Evolutionary conservation across 2,113 vertebrate genomes (phyloP).

Genomic region (Podiceps cristatus): DNA sequence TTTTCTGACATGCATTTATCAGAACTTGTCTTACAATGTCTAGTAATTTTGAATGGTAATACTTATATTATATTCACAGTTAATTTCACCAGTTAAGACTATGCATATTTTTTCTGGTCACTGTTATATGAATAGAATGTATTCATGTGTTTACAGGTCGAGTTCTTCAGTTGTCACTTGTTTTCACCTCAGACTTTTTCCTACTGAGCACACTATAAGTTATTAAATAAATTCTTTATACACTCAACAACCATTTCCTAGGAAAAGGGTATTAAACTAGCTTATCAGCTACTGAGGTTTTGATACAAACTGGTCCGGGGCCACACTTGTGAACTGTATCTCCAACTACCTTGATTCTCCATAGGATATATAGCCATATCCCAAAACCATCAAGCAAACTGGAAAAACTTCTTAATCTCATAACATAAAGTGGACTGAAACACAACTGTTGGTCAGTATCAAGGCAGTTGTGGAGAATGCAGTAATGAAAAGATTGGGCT

Average conservation of each 20-base stretch:
- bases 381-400: neutral
- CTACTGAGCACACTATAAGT: neutral
- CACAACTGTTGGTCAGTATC: neutral
- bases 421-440: neutral
- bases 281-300: neutral
- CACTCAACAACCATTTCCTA: neutral
- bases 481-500: neutral
- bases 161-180: neutral
- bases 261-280: neutral
- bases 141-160: neutral
- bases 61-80: neutral
- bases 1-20: neutral
- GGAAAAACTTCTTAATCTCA: neutral
- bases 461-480: neutral
- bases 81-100: neutral
- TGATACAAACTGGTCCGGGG: neutral
- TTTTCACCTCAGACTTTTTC: neutral
- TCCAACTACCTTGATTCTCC: neutral
- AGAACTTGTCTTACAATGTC: neutral
- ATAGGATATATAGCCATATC: neutral
- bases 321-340: neutral
- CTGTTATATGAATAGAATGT: neutral
- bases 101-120: neutral
- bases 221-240: slow-evolving; percentile 1
- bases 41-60: neutral